phyloP scores from a whole-genome alignment of 2,888 invertebrate species.

The Dryadula phaetusa region DNA sequence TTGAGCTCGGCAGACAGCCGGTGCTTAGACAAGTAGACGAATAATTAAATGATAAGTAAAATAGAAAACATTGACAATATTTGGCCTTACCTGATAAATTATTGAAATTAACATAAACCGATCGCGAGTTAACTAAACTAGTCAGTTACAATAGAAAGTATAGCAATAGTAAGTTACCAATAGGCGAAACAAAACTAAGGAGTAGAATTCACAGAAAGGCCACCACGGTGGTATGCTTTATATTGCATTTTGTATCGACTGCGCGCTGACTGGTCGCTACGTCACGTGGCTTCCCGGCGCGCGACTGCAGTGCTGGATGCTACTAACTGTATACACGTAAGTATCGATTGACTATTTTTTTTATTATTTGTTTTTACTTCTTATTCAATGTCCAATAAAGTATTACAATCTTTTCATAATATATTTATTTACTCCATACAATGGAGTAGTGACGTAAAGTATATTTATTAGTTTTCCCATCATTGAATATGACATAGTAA shows the following conservation, averaged over 20 bases:
- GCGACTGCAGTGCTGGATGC: slow-evolving; percentile 87
- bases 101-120: slow-evolving; percentile 49
- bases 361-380: slow-evolving; percentile 37
- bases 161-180: slow-evolving; percentile 77
- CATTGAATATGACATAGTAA: slow-evolving; percentile 20
- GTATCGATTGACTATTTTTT: slow-evolving; percentile 58
- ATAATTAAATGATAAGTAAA: slow-evolving; percentile 33
- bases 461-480: slow-evolving; percentile 24
- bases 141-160: slow-evolving; percentile 64
- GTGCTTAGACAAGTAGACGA: slow-evolving; percentile 81
- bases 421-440: background rate
- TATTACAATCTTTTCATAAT: background rate
- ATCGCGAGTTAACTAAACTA: slow-evolving; percentile 62
- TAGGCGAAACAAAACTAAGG: slow-evolving; percentile 57
- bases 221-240: slow-evolving; percentile 83
- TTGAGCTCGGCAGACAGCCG: slow-evolving; percentile 81
- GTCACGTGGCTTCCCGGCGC: slow-evolving; percentile 85
- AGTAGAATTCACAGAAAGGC: slow-evolving; percentile 64
- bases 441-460: slow-evolving; percentile 7
- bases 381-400: background rate
- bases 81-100: slow-evolving; percentile 54
- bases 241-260: slow-evolving; percentile 83
- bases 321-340: slow-evolving; percentile 89
- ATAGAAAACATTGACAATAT: slow-evolving; percentile 52
- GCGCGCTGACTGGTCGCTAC: slow-evolving; percentile 85